phyloP scores from a whole-genome alignment of 2,113 vertebrate genomes.

The Cynopterus brachyotis region DNA sequence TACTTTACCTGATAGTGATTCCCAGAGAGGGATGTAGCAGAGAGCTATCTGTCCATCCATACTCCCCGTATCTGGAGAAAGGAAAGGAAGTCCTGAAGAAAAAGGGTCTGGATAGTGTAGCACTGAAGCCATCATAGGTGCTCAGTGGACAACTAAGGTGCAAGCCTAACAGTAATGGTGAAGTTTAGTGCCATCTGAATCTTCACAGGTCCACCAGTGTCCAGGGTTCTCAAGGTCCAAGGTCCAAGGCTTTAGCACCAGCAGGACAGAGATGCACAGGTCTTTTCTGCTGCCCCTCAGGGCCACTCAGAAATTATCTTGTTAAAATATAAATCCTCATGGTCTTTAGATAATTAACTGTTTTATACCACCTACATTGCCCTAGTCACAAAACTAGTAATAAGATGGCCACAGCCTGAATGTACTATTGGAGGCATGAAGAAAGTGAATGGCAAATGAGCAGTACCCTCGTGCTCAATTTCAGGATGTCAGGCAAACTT shows the following conservation, averaged over 20 bases:
- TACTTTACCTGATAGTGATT: not conserved
- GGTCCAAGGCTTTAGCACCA: not conserved
- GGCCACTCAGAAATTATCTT: not conserved
- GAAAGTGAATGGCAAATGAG: not conserved
- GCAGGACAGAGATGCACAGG: not conserved
- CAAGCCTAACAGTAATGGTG: not conserved
- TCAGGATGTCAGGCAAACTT: not conserved
- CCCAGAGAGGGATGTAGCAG: not conserved
- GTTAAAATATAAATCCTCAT: not conserved
- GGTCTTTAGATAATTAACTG: not conserved
- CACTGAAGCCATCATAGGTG: not conserved
- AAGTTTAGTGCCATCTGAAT: not conserved
- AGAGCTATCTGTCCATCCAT: not conserved
- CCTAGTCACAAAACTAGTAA: not conserved
- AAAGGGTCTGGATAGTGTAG: not conserved
- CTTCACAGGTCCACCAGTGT: not conserved
- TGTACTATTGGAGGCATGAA: not conserved
- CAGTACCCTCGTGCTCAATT: fast-evolving
- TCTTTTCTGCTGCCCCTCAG: not conserved
- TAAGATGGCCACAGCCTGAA: not conserved
- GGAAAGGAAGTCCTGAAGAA: not conserved
- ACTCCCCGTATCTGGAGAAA: not conserved
- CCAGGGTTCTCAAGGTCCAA: not conserved
- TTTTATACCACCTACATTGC: not conserved
- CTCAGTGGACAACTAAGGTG: not conserved